Conservation (phyloP, 1,140 invertebrate species). For the Apis mellifera region DNA sequence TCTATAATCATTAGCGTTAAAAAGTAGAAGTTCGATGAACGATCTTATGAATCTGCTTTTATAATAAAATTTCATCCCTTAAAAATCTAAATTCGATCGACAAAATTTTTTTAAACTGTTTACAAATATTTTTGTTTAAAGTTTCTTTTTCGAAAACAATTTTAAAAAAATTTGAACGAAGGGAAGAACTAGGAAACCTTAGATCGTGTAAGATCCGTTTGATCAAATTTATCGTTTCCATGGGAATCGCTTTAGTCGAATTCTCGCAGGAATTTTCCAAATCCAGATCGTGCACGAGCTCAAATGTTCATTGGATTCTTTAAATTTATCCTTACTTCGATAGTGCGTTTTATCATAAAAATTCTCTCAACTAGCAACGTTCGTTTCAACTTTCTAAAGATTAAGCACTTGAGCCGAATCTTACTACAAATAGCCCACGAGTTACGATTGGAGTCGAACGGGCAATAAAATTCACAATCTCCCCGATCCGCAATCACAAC, state of each 20-base stretch:
- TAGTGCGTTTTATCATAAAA: not conserved
- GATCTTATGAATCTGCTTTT: too few species aligned
- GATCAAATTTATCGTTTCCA: constrained; percentile 57
- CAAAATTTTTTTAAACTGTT: not conserved
- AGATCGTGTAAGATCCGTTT: constrained; percentile 59
- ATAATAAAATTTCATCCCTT: too few species aligned
- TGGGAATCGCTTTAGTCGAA: constrained; percentile 42
- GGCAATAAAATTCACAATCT: not conserved
- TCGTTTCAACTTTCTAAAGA: not conserved
- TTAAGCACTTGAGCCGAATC: not conserved
- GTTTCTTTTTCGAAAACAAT: too few species aligned
- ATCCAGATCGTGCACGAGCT: constrained; percentile 24
- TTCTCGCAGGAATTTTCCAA: constrained; percentile 35
- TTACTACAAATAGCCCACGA: not conserved
- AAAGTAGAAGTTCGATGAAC: too few species aligned
- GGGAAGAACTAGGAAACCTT: constrained; percentile 3
- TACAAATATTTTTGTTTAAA: too few species aligned
- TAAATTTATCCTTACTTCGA: not conserved
- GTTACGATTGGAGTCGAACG: not conserved
- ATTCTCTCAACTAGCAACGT: not conserved
- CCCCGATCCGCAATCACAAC: not conserved
- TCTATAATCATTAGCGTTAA: too few species aligned
- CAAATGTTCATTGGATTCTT: constrained; percentile 24
- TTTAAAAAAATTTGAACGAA: not conserved
- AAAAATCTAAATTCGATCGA: too few species aligned